Evolutionary conservation across 2,888 invertebrate species (phyloP).

Genomic region (Heliconius charithonia): DNA sequence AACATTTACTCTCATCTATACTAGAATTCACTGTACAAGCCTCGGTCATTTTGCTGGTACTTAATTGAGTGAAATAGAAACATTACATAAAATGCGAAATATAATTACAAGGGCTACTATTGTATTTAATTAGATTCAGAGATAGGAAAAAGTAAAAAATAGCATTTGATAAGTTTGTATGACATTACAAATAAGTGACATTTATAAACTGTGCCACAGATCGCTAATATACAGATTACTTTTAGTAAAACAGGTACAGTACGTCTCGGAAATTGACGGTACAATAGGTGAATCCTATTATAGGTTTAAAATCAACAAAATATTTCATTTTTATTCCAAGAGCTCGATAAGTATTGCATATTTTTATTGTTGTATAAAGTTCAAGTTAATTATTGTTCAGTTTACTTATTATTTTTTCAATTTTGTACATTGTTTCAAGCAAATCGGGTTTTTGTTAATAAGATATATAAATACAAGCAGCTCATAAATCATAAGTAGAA

Average conservation of each 20-base stretch:
- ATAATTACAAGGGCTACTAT: conserved; percentile 29
- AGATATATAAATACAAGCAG: background rate
- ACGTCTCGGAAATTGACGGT: no score
- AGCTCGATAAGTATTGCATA: no score
- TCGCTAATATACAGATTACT: conserved; percentile 8
- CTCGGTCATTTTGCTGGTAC: conserved; percentile 61
- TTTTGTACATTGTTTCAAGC: no score
- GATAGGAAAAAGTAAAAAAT: conserved; percentile 52
- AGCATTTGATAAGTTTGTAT: conserved; percentile 43
- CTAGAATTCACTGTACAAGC: conserved; percentile 64
- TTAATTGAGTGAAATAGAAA: conserved; percentile 19
- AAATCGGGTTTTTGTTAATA: background rate
- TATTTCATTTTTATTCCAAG: no score
- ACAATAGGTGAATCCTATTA: no score
- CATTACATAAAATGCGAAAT: conserved; percentile 34
- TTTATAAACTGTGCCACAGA: conserved; percentile 30
- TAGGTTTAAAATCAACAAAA: no score
- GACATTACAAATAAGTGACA: conserved; percentile 50
- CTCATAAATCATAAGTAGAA: background rate
- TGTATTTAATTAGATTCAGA: conserved; percentile 41
- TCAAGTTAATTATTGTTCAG: no score
- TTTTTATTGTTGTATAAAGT: no score
- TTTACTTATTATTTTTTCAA: no score
- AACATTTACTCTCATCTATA: conserved; percentile 54
- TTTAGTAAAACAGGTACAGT: no score